Evolutionary conservation across 1,140 invertebrate species (phyloP).

Genomic region (Bombus sylvicola): DNA sequence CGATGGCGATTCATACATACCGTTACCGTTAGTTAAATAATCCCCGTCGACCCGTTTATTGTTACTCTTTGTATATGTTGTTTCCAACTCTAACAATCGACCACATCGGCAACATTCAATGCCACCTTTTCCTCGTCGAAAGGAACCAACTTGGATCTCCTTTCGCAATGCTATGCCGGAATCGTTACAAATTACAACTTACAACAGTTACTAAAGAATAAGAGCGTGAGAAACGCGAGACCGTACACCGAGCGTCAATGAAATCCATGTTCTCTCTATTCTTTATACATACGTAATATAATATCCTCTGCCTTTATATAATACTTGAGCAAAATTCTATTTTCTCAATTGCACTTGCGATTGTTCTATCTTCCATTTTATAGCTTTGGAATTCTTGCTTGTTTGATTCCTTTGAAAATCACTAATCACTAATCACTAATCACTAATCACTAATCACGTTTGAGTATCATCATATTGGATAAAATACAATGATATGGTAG

Average conservation of each 20-base stretch:
- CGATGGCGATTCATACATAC: conserved; percentile 31
- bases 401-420: background rate
- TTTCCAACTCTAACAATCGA: conserved; percentile 31
- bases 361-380: background rate
- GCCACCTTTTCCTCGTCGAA: conserved; percentile 18
- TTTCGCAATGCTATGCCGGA: conserved; percentile 7
- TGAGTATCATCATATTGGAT: too few relatives aligned
- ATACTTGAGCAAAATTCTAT: background rate
- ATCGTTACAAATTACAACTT: background rate
- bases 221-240: conserved; percentile 51
- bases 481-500: too few relatives aligned
- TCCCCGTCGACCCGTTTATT: conserved; percentile 47
- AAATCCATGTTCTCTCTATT: background rate
- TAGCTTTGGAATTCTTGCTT: background rate
- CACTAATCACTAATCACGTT: too few relatives aligned
- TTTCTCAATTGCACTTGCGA: background rate
- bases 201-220: conserved; percentile 12
- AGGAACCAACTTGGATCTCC: conserved; percentile 45
- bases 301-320: background rate
- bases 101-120: conserved; percentile 4
- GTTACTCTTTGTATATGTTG: conserved; percentile 2
- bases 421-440: too few relatives aligned
- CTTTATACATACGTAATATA: too few relatives aligned
- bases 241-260: background rate
- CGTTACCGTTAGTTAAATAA: conserved; percentile 43